Conservation (phyloP, 1,140 invertebrate species). For the Stegodyphus dumicola region DNA sequence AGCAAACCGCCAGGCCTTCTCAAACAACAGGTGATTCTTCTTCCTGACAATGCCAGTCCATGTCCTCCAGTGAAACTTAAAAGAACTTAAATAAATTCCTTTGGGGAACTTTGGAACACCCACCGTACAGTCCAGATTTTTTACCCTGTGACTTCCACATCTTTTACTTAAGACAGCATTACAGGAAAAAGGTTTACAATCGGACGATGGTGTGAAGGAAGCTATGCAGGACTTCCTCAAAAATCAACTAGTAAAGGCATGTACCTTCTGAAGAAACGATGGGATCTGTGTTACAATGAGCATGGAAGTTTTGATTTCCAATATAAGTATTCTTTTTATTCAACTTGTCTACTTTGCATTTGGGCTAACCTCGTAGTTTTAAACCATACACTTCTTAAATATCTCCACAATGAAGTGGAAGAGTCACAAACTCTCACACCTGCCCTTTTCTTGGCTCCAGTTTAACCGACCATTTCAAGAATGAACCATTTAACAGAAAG, state of each 20-base stretch:
- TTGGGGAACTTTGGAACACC: too few species aligned
- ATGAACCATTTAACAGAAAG: too few species aligned
- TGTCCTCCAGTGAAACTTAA: background rate
- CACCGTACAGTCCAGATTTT: too few species aligned
- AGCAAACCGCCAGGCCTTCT: background rate
- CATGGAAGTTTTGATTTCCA: background rate
- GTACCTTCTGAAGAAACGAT: background rate
- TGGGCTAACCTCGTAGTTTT: too few species aligned
- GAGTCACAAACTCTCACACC: too few species aligned
- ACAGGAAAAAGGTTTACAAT: slow-evolving; percentile 1
- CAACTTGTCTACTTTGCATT: slow-evolving; percentile 18
- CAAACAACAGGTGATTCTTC: background rate
- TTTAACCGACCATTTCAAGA: too few species aligned
- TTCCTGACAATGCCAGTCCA: background rate
- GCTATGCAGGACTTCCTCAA: slow-evolving; percentile 4
- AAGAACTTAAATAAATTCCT: background rate
- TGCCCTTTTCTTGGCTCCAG: too few species aligned
- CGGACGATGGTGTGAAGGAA: slow-evolving; percentile 3
- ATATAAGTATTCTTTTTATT: background rate
- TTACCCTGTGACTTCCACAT: background rate
- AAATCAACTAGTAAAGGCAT: background rate
- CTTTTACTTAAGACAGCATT: slow-evolving; percentile 2
- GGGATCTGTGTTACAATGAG: background rate
- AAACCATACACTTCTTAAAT: too few species aligned
- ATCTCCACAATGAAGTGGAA: too few species aligned